Conservation (phyloP, 1,140 invertebrate genomes). For the Meloidogyne chitwoodi region DNA sequence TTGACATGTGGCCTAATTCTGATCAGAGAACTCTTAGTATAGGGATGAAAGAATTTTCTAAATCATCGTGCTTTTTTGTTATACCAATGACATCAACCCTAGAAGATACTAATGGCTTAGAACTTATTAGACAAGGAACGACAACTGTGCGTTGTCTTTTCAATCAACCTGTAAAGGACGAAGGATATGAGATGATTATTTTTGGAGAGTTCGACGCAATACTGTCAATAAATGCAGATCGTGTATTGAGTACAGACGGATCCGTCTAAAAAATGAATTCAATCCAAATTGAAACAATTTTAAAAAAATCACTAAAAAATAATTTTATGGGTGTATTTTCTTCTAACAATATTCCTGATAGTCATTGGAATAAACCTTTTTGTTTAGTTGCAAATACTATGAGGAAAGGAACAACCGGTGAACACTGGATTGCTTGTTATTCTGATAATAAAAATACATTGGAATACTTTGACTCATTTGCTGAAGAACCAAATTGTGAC, state of each 20-base stretch:
- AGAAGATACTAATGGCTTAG: no score
- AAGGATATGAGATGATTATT: constrained; percentile 19
- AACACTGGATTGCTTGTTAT: constrained; percentile 15
- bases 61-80: no score
- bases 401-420: neutral
- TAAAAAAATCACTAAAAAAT: constrained; percentile 10
- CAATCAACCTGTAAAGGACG: no score
- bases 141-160: no score
- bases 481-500: constrained; percentile 1
- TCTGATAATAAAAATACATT: neutral
- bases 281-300: neutral
- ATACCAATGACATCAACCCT: no score
- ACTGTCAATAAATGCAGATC: constrained; percentile 23
- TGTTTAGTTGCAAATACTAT: constrained; percentile 18
- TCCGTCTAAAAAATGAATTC: constrained; percentile 28
- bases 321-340: constrained; percentile 16
- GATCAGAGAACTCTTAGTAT: no score
- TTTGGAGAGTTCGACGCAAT: constrained; percentile 25
- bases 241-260: constrained; percentile 20
- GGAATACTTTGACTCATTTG: constrained; percentile 23
- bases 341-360: constrained; percentile 11
- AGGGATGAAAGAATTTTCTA: no score
- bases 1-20: no score
- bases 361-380: neutral
- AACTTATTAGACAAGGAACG: no score